Percentiles rank a stretch among this genome's conserved stretches.
These are phyloP conservation scores for Latrodectus geometricus DNA, from an alignment of 1,140 invertebrate genomes.

Conservation along the genomic window DNA sequence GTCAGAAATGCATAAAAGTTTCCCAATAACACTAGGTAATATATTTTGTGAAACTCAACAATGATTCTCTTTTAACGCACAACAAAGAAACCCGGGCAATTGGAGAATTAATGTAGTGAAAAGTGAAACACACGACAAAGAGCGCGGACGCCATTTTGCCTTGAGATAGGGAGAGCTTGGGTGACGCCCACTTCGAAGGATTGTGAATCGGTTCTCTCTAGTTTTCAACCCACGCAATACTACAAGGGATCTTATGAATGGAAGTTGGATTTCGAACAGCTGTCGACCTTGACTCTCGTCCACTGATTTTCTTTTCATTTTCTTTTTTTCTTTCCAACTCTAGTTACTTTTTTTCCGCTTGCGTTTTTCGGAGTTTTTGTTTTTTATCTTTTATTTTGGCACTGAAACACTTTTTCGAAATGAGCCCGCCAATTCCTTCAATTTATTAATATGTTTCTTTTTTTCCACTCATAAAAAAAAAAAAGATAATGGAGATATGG, in stretches of 20 bases:
- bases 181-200: neutral
- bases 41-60: neutral
- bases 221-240: slow-evolving; percentile 25
- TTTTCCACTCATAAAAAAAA: no score
- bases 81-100: neutral
- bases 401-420: no score
- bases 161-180: neutral
- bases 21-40: no score
- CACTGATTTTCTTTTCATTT: neutral
- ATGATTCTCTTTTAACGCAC: neutral
- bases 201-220: neutral
- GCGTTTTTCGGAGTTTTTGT: neutral
- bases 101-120: neutral
- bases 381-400: neutral
- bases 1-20: no score
- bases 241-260: slow-evolving; percentile 51
- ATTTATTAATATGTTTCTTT: no score
- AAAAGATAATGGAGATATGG: no score
- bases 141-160: neutral
- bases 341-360: neutral
- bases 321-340: neutral
- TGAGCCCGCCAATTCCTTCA: no score
- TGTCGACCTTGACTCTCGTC: slow-evolving; percentile 45
- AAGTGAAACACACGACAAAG: neutral
- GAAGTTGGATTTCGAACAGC: slow-evolving; percentile 53